Evolutionary conservation across 2,797 vertebrate species (phyloP), one percentile per base, ranked within the genome.

Genomic region (Peromyscus eremicus): DNA sequence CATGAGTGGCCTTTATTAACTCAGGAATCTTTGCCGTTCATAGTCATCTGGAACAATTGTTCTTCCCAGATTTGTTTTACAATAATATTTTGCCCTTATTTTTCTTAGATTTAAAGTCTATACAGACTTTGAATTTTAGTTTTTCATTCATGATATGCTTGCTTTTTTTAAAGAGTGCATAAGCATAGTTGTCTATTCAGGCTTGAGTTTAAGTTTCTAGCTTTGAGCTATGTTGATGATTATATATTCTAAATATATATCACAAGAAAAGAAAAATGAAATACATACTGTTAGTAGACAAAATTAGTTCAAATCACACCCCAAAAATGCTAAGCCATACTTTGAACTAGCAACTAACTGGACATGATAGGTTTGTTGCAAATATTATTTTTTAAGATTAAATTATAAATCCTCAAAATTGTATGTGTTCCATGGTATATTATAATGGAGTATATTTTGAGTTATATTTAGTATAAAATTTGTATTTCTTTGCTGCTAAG

Each of bases 211-310:
- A 93, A 93, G 93, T 80, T 91, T 96, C 52, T 91, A 16, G 12
- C 55, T 91, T 21, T 93, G 73, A 85, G 25, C 71, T 87, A 52
- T 95, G 34, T 76, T 95, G 75, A 88, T 97, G 43, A 81, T 77
- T 95, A 60, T 75, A 6, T 52, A 89, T 97, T 95, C 27, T 88
- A 46, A 96, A 93, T 90, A 23, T 71, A 90, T 37, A 70, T 85
- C 81, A 84, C 66, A 89, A 40, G 64, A 96, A 95, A 95, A 96
- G 57, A 70, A 84, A 94, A 85, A 81, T 89, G 60, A 94, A 88
- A 5, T 95, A 81, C 66, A 89, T 81, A 89, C 34, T 60, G 25
- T 76, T 76, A 84, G 79, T 76, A 88, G 14, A 94, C 73, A 94
- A 79, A 94, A 64, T 94, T 75, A 82, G 71, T 86, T 85, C 57